phyloP scores from a whole-genome alignment of 2,888 invertebrate species.

The Pseudococcus longispinus region DNA sequence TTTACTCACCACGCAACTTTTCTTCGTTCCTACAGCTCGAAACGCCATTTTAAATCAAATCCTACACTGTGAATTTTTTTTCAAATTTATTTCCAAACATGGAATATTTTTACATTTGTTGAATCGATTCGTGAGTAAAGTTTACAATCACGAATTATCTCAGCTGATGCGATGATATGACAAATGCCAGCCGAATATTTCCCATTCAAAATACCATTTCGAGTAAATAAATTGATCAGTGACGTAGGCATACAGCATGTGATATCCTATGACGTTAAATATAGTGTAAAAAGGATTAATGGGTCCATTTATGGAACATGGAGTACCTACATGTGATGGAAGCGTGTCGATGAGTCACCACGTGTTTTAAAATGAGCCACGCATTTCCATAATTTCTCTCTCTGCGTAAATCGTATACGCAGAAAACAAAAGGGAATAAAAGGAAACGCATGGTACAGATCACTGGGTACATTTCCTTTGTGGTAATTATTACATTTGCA shows the following conservation, averaged over 20 bases:
- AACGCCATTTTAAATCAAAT: constrained; percentile 25
- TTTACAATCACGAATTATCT: background rate
- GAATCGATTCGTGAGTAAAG: background rate
- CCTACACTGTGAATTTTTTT: background rate
- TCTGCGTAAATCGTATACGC: background rate
- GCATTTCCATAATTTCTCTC: background rate
- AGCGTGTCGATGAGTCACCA: constrained; percentile 8
- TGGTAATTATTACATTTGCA: constrained; percentile 43
- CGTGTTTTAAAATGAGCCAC: background rate
- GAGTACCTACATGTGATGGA: background rate
- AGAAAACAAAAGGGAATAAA: background rate
- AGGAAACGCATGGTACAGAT: constrained; percentile 43
- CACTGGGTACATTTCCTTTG: constrained; percentile 38
- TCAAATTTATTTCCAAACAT: background rate
- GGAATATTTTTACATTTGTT: background rate
- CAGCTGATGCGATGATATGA: background rate
- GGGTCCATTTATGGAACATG: background rate
- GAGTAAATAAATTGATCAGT: background rate
- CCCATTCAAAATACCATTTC: background rate
- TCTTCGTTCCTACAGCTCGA: constrained; percentile 36
- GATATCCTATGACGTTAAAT: background rate
- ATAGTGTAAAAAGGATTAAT: background rate
- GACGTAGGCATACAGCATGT: too few species aligned
- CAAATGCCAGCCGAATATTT: background rate
- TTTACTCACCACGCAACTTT: constrained; percentile 53